Evolutionary conservation across 2,888 invertebrate genomes (phyloP), one percentile per base, ranked within the genome.

Genomic region (Acleris emargana): DNA sequence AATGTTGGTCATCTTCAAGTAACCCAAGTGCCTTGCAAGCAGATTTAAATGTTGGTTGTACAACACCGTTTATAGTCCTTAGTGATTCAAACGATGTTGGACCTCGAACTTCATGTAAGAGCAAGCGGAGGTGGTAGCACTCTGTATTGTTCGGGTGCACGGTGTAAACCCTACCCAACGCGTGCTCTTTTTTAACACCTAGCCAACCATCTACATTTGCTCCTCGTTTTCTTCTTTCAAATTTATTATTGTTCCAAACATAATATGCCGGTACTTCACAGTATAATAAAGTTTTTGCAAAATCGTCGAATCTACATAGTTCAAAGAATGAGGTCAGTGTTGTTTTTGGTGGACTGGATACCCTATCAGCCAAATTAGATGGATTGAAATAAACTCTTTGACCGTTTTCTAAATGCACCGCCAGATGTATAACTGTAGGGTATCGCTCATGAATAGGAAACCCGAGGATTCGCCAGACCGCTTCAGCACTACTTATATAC

Each of bases 31-130:
- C 72, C 25, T 64, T 62, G 68, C 74, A 73, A 22, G 74, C 69
- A 9, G 68, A 70, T 28, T 69, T 66, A 50, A 62, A 76, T 7
- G 62, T 69, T 11, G 54, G 47, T 28, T 64, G 43, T 9, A 54
- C 18, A 0, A 13, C 2, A 58, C 68, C 66, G 28, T 70, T 55
- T 45, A 72, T 61, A 25, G 60, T 70, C 68, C 66, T 67, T 43
- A 70, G 58, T 53, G 43, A 25, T 67, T 67, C 17, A 38, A 69
- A 73, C 38, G 68, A 70, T 13, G 57, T 69, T 22, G 68, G 70
- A 53, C 77, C 79, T 55, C 68, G 69, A 55, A 81, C 73, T 61
- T 71, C 18, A 68, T 75, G 73, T 57, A 72, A 67, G 64, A 74
- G 72, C 70, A 75, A 67, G 61, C 69, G 67, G 54, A 74, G 47